phyloP scores from a whole-genome alignment of 2,113 vertebrate species.

The Naja naja region DNA sequence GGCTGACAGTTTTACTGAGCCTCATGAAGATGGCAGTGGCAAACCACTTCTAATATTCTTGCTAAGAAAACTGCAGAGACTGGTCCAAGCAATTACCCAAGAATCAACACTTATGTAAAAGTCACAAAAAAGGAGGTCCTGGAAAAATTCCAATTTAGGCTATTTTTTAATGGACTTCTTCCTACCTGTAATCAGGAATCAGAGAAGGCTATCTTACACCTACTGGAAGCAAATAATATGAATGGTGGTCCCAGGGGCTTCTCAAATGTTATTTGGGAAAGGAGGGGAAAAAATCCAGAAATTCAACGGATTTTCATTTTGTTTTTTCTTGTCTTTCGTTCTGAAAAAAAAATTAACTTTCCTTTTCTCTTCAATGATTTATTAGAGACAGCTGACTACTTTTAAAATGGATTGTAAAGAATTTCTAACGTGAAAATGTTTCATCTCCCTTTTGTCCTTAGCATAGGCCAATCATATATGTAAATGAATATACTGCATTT shows the following conservation, averaged over 20 bases:
- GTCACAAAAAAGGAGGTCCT: not conserved
- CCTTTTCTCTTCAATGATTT: not conserved
- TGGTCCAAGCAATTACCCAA: not conserved
- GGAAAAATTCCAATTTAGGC: not conserved
- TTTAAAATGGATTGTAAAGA: not conserved
- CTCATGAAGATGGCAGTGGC: not conserved
- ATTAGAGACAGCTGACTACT: not conserved
- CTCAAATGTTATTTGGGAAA: not conserved
- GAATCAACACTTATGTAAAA: not conserved
- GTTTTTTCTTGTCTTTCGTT: not conserved
- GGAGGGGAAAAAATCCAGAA: not conserved
- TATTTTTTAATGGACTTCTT: not conserved
- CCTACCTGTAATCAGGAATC: not conserved
- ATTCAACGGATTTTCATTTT: not conserved
- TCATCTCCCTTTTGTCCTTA: not conserved
- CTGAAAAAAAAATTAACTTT: not conserved
- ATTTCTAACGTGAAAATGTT: not conserved
- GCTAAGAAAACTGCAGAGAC: not conserved
- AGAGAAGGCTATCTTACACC: not conserved
- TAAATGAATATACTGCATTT: not conserved
- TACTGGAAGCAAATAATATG: not conserved
- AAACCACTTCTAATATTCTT: not conserved
- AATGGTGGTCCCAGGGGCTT: not conserved
- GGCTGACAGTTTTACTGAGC: not conserved
- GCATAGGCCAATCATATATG: slow-evolving; percentile 1